A percentile compares a stretch with the other conserved stretches of the same genome.
phyloP scores from a whole-genome alignment of 2,888 invertebrate genomes.

The Eustalomyia histrio region DNA sequence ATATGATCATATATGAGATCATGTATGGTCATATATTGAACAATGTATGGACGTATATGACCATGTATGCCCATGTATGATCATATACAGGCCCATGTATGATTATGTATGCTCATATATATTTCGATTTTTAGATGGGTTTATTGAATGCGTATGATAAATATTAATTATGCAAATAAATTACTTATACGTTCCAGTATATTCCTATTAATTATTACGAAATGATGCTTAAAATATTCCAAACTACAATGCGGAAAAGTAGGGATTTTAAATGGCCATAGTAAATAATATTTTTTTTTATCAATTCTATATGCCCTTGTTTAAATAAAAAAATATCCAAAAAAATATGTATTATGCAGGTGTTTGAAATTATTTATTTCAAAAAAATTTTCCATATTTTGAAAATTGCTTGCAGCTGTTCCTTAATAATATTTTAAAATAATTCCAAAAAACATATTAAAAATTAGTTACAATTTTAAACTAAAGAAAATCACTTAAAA shows the following conservation, averaged over 20 bases:
- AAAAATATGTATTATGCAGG: conserved; percentile 33
- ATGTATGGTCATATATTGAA: no score
- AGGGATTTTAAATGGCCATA: neutral
- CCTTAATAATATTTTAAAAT: conserved; percentile 26
- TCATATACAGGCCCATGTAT: no score
- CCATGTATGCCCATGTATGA: no score
- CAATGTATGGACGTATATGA: no score
- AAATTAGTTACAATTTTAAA: conserved; percentile 62
- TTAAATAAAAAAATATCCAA: neutral
- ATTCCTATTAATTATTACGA: no score
- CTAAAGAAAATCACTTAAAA: conserved; percentile 22
- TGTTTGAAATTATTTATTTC: conserved; percentile 30
- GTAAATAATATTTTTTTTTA: neutral
- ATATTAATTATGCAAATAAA: neutral
- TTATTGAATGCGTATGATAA: neutral
- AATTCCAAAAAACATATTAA: conserved; percentile 39
- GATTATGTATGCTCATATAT: no score
- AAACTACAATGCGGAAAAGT: no score
- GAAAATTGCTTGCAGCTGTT: conserved; percentile 60
- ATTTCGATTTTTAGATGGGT: no score
- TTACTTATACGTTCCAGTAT: no score
- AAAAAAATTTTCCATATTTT: conserved; percentile 33
- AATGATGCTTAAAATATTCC: no score
- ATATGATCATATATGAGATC: no score
- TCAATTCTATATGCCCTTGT: neutral